phyloP scores from a whole-genome alignment of 2,797 vertebrate species.

The Sebastes oblongus region DNA sequence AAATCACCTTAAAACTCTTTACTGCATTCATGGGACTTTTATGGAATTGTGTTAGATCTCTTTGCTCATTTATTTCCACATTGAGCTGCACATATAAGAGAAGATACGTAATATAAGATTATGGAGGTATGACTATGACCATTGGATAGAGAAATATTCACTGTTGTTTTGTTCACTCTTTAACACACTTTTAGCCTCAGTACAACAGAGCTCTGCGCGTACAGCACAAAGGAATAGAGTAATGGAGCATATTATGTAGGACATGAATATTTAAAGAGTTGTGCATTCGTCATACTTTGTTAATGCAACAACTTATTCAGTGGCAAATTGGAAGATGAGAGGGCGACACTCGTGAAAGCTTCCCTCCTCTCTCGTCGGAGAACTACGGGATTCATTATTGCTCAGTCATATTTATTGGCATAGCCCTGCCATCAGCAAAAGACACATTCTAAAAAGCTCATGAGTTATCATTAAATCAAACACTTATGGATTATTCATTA shows the following conservation, averaged over 20 bases:
- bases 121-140: neutral
- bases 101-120: neutral
- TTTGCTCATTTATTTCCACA: neutral
- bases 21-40: neutral
- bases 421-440: conserved; percentile 36
- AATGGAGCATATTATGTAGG: conserved; percentile 9
- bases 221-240: neutral
- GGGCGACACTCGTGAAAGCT: conserved; percentile 33
- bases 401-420: conserved; percentile 53
- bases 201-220: neutral
- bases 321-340: conserved; percentile 40
- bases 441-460: conserved; percentile 42
- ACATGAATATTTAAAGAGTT: conserved; percentile 48
- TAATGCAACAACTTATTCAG: conserved; percentile 47
- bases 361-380: conserved; percentile 26
- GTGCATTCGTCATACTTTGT: conserved; percentile 51
- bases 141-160: neutral
- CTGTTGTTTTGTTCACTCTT: neutral
- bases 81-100: neutral
- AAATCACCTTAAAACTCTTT: conserved; percentile 9
- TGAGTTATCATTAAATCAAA: conserved; percentile 60
- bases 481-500: conserved; percentile 61
- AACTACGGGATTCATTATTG: conserved; percentile 42
- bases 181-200: neutral
- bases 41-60: neutral